phyloP scores from a whole-genome alignment of 2,888 invertebrate genomes.

The Selenia dentaria region DNA sequence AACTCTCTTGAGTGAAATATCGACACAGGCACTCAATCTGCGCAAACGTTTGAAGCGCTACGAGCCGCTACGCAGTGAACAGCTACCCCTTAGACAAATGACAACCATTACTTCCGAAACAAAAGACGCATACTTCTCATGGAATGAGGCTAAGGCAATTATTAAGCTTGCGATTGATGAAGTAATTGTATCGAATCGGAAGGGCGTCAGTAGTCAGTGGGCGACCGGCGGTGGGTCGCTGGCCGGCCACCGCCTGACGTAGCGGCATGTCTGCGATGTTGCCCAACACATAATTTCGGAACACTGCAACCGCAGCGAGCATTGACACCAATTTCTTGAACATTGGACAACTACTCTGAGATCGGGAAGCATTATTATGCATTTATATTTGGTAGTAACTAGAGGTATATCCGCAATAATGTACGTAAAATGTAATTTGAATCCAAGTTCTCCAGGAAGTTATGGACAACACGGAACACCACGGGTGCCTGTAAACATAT shows the following conservation, averaged over 20 bases:
- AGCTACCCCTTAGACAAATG: constrained; percentile 21
- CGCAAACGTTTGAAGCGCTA: constrained; percentile 41
- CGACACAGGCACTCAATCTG: constrained; percentile 40
- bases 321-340: constrained; percentile 80
- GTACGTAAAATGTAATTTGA: constrained; percentile 21
- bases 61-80: constrained; percentile 47
- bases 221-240: constrained; percentile 56
- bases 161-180: constrained; percentile 42
- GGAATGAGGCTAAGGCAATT: constrained; percentile 24
- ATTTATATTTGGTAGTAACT: constrained; percentile 34
- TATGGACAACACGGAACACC: constrained; percentile 4
- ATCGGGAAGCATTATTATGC: constrained; percentile 49
- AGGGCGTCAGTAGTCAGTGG: constrained; percentile 58
- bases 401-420: constrained; percentile 28
- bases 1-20: constrained; percentile 36
- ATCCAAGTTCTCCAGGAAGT: constrained; percentile 5
- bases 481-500: not conserved
- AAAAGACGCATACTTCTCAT: constrained; percentile 23
- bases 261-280: constrained; percentile 56
- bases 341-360: constrained; percentile 61
- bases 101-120: constrained; percentile 26
- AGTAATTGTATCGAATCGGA: constrained; percentile 64
- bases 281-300: constrained; percentile 80
- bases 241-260: constrained; percentile 38
- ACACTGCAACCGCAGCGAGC: constrained; percentile 82